phyloP scores from a whole-genome alignment of 2,113 vertebrate genomes.

The Phalacrocorax pelagicus region DNA sequence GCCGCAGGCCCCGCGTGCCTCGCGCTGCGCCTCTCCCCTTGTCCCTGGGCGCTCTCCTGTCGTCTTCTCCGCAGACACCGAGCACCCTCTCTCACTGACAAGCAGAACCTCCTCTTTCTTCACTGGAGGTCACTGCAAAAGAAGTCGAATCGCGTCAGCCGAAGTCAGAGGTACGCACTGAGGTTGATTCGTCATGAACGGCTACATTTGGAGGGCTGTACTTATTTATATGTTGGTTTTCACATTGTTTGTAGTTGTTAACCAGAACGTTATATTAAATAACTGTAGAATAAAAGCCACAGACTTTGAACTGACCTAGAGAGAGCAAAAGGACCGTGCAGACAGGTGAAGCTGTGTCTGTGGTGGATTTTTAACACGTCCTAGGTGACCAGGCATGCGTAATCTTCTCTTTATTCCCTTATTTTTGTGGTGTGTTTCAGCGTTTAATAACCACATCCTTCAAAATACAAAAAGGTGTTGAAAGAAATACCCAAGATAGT shows the following conservation, averaged over 20 bases:
- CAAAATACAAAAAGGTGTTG: not conserved
- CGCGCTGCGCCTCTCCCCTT: not conserved
- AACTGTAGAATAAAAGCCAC: not conserved
- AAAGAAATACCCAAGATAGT: not conserved
- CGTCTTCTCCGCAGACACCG: no score
- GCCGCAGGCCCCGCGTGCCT: not conserved
- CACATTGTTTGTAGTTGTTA: not conserved
- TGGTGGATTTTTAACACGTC: not conserved
- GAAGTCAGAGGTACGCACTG: fast-evolving
- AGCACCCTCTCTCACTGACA: not conserved
- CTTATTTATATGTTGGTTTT: not conserved
- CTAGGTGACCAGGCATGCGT: not conserved
- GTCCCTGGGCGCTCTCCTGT: not conserved
- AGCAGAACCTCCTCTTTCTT: not conserved
- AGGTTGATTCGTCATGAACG: not conserved
- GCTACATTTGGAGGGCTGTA: not conserved
- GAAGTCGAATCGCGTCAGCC: no score
- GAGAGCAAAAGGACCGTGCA: fast-evolving
- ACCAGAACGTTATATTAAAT: not conserved
- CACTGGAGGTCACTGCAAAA: not conserved
- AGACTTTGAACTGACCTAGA: not conserved
- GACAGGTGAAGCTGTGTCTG: not conserved
- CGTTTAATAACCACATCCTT: not conserved
- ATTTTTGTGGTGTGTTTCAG: not conserved
- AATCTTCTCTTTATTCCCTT: not conserved